Base-by-base conservation (phyloP, 1,140 invertebrate species). In the Caenorhabditis tropicalis region DNA sequence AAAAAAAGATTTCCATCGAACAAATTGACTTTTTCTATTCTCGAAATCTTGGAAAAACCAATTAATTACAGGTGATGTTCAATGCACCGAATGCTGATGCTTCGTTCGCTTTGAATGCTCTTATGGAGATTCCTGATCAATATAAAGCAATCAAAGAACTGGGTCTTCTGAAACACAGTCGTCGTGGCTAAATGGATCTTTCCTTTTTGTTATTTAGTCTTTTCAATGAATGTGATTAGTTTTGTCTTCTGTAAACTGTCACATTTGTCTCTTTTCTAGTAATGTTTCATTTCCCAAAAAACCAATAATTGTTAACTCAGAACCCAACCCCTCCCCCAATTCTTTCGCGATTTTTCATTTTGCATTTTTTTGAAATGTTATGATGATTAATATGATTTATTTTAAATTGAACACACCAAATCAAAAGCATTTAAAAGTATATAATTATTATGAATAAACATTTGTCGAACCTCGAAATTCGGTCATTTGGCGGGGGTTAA, bases 121-220 rank as follows among this genome's bases (percentile, higher is more conserved):
- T 93, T 46, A 93, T 93, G 92, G 93, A 93, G 82, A 92, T 93
- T 60, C 93, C 93, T 4, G 92, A 93, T 87, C 93, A 93, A 88
- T 93, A 92, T 86, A 92, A 92, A 84, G 92, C 91, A 27, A 93
- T 93, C 60, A 92, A 92, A 89, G 87, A 91, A 43, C 74, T 89
- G 31, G 89, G 89, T 36, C 88, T 89, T 82, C 79, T 89, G 81
- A 89, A 89, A 80, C 88, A 91, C 60, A 87, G 88, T 74, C 82
- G 88, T 48, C 86, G 88, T 46, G 89, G 89, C 24, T 87, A 82
- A 87, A 31, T 58, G 24, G 2, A 43, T 31, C 19, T 3, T 19
- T 24, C 53, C 39, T 79, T 19, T n/a, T n/a, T 48, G 39, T 79
- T 46, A 79, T 19, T n/a, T 79, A 79, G 46, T 29, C 53, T 56